phyloP scores from a whole-genome alignment of 2,113 vertebrate genomes.

The Corvus hawaiiensis region DNA sequence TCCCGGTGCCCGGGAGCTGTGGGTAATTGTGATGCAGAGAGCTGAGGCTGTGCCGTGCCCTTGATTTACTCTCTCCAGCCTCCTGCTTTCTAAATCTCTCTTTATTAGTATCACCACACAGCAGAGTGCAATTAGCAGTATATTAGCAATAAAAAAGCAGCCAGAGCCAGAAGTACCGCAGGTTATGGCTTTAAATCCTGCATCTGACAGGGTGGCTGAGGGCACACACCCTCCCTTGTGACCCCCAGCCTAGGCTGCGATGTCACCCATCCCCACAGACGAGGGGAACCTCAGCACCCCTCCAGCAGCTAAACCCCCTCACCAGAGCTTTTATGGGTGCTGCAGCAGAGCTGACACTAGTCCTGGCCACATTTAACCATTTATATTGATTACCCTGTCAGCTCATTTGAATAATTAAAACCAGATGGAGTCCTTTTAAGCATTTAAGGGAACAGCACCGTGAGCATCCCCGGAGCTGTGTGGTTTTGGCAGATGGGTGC shows the following conservation, averaged over 20 bases:
- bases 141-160: conserved; percentile 49
- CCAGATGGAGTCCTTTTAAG: conserved; percentile 53
- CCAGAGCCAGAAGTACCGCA: background rate
- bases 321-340: background rate
- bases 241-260: background rate
- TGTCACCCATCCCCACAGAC: fast-evolving
- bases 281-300: background rate
- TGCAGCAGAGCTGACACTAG: background rate
- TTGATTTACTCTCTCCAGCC: conserved; percentile 49
- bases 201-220: fast-evolving
- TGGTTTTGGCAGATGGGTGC: background rate
- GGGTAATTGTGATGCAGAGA: background rate
- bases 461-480: background rate
- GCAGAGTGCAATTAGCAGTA: conserved; percentile 48
- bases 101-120: conserved; percentile 29
- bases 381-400: conserved; percentile 59
- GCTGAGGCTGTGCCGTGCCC: background rate
- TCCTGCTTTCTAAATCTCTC: conserved; percentile 47
- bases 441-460: background rate
- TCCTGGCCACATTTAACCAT: conserved; percentile 8
- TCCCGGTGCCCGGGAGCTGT: fast-evolving
- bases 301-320: background rate
- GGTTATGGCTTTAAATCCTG: background rate
- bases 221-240: fast-evolving
- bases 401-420: conserved; percentile 64